Conservation (phyloP, 2,888 invertebrate species). For the Dioctria linearis region DNA sequence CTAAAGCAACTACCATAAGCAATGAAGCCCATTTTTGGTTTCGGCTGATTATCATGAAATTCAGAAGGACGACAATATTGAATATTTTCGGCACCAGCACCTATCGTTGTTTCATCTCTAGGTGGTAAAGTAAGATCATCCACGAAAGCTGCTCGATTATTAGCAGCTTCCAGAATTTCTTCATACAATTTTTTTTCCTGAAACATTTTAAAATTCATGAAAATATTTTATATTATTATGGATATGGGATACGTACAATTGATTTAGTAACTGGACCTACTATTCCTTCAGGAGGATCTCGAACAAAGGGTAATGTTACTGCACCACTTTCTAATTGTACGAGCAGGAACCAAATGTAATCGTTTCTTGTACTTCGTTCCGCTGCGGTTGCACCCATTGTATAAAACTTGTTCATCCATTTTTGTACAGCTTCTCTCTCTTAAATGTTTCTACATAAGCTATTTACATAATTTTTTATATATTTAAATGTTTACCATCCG, state of each 20-base stretch:
- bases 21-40: conserved; percentile 56
- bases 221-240: neutral
- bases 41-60: conserved; percentile 56
- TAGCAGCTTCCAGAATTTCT: conserved; percentile 57
- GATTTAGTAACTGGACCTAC: conserved; percentile 52
- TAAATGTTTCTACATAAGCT: neutral
- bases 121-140: conserved; percentile 34
- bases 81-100: neutral
- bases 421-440: conserved; percentile 48
- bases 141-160: conserved; percentile 45
- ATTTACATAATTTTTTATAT: neutral
- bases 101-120: neutral
- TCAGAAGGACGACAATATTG: conserved; percentile 51
- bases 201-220: neutral
- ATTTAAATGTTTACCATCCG: conserved; percentile 45
- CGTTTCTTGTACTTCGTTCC: conserved; percentile 56
- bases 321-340: conserved; percentile 58
- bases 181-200: conserved; percentile 55
- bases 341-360: conserved; percentile 59
- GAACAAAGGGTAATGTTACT: conserved; percentile 57
- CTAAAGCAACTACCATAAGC: conserved; percentile 58
- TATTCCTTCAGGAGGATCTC: conserved; percentile 49
- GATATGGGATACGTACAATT: conserved; percentile 28
- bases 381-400: conserved; percentile 33
- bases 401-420: conserved; percentile 56